phyloP scores from a whole-genome alignment of 2,113 vertebrate genomes.

The Seriola dumerili region DNA sequence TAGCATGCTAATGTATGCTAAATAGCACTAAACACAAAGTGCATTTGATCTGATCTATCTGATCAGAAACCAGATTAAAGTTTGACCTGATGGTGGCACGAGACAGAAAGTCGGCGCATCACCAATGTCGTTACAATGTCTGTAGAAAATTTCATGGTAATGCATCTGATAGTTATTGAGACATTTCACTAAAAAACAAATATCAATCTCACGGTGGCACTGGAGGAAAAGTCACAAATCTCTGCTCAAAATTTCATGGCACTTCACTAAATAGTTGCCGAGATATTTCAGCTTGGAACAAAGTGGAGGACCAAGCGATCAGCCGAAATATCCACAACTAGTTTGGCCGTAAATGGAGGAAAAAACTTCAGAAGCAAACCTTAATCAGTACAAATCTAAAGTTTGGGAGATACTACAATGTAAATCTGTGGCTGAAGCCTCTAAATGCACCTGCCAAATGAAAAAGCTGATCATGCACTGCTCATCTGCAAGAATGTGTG shows the following conservation, averaged over 20 bases:
- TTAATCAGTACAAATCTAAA: neutral
- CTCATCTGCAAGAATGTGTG: conserved; percentile 35
- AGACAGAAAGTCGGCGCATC: too few relatives aligned
- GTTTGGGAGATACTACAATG: neutral
- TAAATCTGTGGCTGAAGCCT: neutral
- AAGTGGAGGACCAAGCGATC: neutral
- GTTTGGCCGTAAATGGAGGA: too few relatives aligned
- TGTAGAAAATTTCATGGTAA: too few relatives aligned
- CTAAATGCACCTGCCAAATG: conserved; percentile 1
- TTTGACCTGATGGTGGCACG: neutral
- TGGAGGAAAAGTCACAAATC: too few relatives aligned
- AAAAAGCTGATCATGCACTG: conserved; percentile 13
- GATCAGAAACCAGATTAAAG: neutral
- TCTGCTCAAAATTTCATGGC: too few relatives aligned
- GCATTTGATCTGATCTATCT: neutral
- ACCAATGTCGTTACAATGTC: too few relatives aligned
- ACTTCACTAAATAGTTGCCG: too few relatives aligned
- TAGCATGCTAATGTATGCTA: too few relatives aligned
- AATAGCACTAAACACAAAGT: too few relatives aligned
- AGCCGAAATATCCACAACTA: neutral
- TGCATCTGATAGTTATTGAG: too few relatives aligned
- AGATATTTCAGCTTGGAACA: neutral
- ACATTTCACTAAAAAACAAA: too few relatives aligned
- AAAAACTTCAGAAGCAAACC: neutral
- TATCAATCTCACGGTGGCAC: too few relatives aligned